Conservation (phyloP, 2,797 vertebrate species). For the Intellagama lesueurii region DNA sequence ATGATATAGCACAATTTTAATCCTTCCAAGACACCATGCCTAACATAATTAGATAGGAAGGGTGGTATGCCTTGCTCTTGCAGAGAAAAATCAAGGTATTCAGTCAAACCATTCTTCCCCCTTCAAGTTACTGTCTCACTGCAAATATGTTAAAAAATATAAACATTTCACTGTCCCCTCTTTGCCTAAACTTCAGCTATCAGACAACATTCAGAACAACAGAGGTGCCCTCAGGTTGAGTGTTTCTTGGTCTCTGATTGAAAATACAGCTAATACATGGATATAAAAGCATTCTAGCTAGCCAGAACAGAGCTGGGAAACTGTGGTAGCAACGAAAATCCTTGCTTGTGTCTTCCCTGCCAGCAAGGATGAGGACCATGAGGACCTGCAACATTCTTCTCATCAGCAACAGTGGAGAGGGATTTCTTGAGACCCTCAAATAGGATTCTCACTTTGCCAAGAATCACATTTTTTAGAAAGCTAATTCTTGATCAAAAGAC, state of each 20-base stretch:
- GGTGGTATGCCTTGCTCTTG: conserved; percentile 2
- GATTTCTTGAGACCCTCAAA: too few species aligned
- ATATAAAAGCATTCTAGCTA: background rate
- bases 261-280: background rate
- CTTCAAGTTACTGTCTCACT: background rate
- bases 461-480: too few species aligned
- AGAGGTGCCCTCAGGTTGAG: background rate
- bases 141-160: background rate
- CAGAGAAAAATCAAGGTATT: conserved; percentile 26
- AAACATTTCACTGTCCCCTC: background rate
- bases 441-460: too few species aligned
- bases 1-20: conserved; percentile 30
- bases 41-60: conserved; percentile 13
- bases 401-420: too few species aligned
- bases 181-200: background rate
- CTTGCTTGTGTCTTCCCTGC: too few species aligned
- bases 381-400: too few species aligned
- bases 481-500: too few species aligned
- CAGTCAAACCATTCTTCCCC: background rate
- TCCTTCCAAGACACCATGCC: background rate
- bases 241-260: background rate
- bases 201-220: background rate
- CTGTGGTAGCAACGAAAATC: too few species aligned
- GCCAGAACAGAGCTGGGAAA: background rate
- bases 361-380: too few species aligned